Evolutionary conservation across 2,888 invertebrate genomes (phyloP).

Genomic region (Agrilus cyanescens): DNA sequence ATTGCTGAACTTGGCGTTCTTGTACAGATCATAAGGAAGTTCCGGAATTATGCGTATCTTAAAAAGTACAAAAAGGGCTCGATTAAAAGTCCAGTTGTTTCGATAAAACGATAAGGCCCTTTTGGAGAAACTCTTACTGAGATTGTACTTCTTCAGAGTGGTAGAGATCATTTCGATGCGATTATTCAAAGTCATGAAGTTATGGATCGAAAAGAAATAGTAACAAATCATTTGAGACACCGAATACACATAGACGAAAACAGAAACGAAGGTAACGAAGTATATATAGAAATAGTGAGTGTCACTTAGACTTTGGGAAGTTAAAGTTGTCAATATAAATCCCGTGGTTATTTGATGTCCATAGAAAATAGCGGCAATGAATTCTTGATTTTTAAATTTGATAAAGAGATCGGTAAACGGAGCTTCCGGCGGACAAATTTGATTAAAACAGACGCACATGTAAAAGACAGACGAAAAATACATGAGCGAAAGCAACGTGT

Average conservation of each 20-base stretch:
- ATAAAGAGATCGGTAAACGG: neutral
- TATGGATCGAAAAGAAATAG: too few relatives aligned
- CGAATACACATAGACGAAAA: too few relatives aligned
- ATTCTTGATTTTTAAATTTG: neutral
- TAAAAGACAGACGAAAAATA: conserved; percentile 2
- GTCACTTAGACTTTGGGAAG: too few relatives aligned
- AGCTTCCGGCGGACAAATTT: neutral
- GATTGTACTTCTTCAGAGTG: conserved; percentile 40
- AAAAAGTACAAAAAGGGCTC: conserved; percentile 24
- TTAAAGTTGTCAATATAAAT: too few relatives aligned
- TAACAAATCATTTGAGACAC: too few relatives aligned
- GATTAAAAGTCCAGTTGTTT: conserved; percentile 41
- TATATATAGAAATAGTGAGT: too few relatives aligned
- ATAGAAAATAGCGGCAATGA: too few relatives aligned
- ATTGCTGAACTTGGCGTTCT: conserved; percentile 2
- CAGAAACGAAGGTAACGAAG: too few relatives aligned
- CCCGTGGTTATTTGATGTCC: too few relatives aligned
- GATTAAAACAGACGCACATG: conserved; percentile 4
- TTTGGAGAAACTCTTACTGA: conserved; percentile 36
- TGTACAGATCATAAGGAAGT: neutral
- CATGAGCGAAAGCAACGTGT: conserved; percentile 1
- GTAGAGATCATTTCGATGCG: conserved; percentile 28
- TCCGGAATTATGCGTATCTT: conserved; percentile 3
- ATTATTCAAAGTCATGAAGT: too few relatives aligned
- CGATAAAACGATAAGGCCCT: conserved; percentile 40